These are phyloP conservation scores for Papilio xuthus DNA, from an alignment of 1,140 invertebrate genomes.

Conservation along the genomic window DNA sequence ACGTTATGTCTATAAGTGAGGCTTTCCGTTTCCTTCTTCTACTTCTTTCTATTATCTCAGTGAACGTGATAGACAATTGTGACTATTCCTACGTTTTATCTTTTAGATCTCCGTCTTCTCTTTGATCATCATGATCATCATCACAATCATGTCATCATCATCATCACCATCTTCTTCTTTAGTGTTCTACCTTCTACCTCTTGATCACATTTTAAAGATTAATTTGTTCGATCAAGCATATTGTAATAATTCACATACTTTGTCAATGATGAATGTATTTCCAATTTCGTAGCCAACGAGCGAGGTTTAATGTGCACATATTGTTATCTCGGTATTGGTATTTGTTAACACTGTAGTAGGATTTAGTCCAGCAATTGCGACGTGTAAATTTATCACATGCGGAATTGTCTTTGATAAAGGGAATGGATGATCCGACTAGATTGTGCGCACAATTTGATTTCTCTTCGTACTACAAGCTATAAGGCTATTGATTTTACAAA, in stretches of 20 bases:
- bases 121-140: no score
- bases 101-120: background rate
- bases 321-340: slow-evolving; percentile 5
- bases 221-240: background rate
- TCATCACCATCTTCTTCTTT: no score
- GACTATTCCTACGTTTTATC: background rate
- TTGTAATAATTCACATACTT: background rate
- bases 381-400: slow-evolving; percentile 15
- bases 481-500: background rate
- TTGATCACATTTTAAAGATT: background rate
- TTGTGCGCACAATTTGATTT: slow-evolving; percentile 7
- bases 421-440: slow-evolving; percentile 17
- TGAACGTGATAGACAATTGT: background rate
- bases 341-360: slow-evolving; percentile 22
- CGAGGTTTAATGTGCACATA: background rate
- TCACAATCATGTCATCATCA: background rate
- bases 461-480: background rate
- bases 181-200: no score
- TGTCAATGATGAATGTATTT: background rate
- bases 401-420: slow-evolving; percentile 20
- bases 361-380: slow-evolving; percentile 9
- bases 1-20: background rate
- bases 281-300: background rate
- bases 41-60: background rate
- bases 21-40: background rate